phyloP scores from a whole-genome alignment of 2,888 invertebrate genomes.

The Cosmia pyralina region DNA sequence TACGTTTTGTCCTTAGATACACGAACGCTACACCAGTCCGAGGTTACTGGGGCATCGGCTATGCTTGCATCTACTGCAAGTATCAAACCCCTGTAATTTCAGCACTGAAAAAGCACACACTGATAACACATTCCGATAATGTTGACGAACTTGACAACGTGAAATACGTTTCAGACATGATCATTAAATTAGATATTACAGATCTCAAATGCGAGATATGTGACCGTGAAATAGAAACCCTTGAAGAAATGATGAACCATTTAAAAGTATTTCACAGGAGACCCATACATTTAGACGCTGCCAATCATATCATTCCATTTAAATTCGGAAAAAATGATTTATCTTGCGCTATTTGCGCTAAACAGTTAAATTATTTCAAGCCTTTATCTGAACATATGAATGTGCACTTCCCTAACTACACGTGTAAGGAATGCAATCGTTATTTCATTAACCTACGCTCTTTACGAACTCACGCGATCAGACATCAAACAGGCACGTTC shows the following conservation, averaged over 20 bases:
- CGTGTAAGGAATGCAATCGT: slow-evolving; percentile 73
- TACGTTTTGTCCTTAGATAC: slow-evolving; percentile 47
- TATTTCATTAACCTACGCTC: slow-evolving; percentile 70
- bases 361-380: slow-evolving; percentile 75
- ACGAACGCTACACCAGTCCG: slow-evolving; percentile 80
- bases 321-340: slow-evolving; percentile 62
- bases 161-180: slow-evolving; percentile 65
- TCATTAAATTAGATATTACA: slow-evolving; percentile 78
- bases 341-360: slow-evolving; percentile 72
- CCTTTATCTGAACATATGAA: slow-evolving; percentile 78
- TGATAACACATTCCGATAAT: slow-evolving; percentile 65
- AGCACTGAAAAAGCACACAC: slow-evolving; percentile 75
- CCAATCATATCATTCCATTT: slow-evolving; percentile 68
- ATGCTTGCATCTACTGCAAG: slow-evolving; percentile 75
- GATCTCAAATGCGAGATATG: slow-evolving; percentile 58
- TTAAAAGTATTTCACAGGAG: slow-evolving; percentile 45
- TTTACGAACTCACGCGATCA: slow-evolving; percentile 55
- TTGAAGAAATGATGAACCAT: slow-evolving; percentile 58
- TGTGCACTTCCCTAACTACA: slow-evolving; percentile 77
- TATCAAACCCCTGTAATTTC: slow-evolving; percentile 66
- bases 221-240: slow-evolving; percentile 19
- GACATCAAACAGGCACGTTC: slow-evolving; percentile 63
- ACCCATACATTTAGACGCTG: slow-evolving; percentile 50
- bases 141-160: slow-evolving; percentile 64
- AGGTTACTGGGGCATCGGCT: slow-evolving; percentile 72